Percentiles rank a stretch among this genome's conserved stretches.
Evolutionary conservation across 2,888 invertebrate genomes (phyloP).

Genomic region (Formica aserva): DNA sequence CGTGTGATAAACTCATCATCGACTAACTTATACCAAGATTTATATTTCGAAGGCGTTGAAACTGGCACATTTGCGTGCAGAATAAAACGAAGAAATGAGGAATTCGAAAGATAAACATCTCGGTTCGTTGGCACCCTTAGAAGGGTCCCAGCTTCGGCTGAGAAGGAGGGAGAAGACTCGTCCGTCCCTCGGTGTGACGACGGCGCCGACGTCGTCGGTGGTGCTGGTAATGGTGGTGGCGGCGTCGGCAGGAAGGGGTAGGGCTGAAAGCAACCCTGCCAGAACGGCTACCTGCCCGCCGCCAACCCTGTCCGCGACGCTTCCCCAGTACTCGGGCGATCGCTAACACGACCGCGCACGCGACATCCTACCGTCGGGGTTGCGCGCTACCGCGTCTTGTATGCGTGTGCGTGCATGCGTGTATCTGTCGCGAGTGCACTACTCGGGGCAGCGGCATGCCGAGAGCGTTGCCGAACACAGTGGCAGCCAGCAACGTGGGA

Average conservation of each 20-base stretch:
- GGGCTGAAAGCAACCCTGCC: slow-evolving; percentile 78
- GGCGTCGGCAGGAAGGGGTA: slow-evolving; percentile 70
- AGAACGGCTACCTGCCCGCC: slow-evolving; percentile 78
- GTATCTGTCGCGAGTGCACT: slow-evolving; percentile 12
- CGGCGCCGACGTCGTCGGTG: slow-evolving; percentile 45
- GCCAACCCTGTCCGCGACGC: slow-evolving; percentile 72
- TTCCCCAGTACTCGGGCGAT: slow-evolving; percentile 79
- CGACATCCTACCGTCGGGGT: slow-evolving; percentile 65
- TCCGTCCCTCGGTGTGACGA: slow-evolving; percentile 33
- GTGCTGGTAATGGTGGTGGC: slow-evolving; percentile 33
- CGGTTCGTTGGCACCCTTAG: slow-evolving; percentile 51
- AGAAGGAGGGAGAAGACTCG: slow-evolving; percentile 55
- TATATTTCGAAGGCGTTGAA: slow-evolving; percentile 3
- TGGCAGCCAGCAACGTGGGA: slow-evolving; percentile 37
- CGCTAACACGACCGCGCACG: slow-evolving; percentile 71
- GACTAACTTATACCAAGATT: not conserved
- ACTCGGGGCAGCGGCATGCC: not conserved
- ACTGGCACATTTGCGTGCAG: slow-evolving; percentile 11
- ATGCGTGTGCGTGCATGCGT: slow-evolving; percentile 31
- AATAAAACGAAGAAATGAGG: slow-evolving; percentile 23
- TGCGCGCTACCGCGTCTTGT: slow-evolving; percentile 64
- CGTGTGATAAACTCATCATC: slow-evolving; percentile 29
- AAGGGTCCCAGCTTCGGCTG: slow-evolving; percentile 10
- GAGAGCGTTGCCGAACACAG: slow-evolving; percentile 38
- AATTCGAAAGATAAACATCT: slow-evolving; percentile 50